Evolutionary conservation across 1,140 invertebrate genomes (phyloP).

Genomic region (Charaxes varanes): DNA sequence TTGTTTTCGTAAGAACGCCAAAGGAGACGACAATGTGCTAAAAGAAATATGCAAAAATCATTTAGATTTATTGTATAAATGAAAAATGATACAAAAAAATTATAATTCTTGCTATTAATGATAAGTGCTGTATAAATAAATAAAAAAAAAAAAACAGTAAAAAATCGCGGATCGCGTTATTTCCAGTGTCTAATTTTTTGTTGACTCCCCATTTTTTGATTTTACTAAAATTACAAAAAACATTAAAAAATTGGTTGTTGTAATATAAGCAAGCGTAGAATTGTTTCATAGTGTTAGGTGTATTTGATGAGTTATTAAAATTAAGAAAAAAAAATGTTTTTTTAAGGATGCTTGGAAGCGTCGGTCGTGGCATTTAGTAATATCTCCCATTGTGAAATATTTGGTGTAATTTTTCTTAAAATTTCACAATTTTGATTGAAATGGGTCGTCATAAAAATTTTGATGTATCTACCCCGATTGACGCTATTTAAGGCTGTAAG

Average conservation of each 20-base stretch:
- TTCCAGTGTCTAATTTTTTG: conserved; percentile 28
- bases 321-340: conserved; percentile 29
- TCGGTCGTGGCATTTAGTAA: conserved; percentile 20
- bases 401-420: conserved; percentile 32
- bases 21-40: conserved; percentile 51
- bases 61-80: conserved; percentile 57
- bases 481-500: conserved; percentile 54
- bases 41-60: conserved; percentile 25
- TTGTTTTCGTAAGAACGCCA: conserved; percentile 60
- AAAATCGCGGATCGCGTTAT: conserved; percentile 8
- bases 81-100: conserved; percentile 64
- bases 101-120: conserved; percentile 39
- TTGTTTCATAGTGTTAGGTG: conserved; percentile 30
- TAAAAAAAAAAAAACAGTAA: conserved; percentile 14
- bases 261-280: conserved; percentile 38
- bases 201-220: conserved; percentile 23
- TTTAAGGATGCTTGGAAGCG: conserved; percentile 43
- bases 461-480: conserved; percentile 17
- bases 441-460: conserved; percentile 11
- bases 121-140: conserved; percentile 35
- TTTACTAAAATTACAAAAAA: conserved; percentile 23
- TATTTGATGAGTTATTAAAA: conserved; percentile 31
- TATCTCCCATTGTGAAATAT: conserved; percentile 13
- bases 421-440: conserved; percentile 20
- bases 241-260: conserved; percentile 47